Percentiles rank a stretch among this genome's conserved stretches.
phyloP scores from a whole-genome alignment of 2,797 vertebrate species.

The Artibeus lituratus region DNA sequence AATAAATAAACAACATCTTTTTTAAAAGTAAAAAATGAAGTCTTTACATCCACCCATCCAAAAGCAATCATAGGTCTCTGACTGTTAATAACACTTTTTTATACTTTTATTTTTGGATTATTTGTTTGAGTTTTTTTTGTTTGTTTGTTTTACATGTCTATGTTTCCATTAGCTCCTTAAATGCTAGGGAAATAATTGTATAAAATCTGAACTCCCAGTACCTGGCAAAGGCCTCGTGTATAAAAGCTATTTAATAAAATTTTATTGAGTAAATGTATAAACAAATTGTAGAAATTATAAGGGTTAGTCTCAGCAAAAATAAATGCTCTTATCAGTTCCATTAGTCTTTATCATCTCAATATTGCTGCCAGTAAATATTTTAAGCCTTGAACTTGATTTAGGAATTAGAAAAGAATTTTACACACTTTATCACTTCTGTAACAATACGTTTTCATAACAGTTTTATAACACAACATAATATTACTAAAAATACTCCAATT shows the following conservation, averaged over 20 bases:
- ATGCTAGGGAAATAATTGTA: neutral
- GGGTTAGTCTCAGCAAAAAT: conserved; percentile 27
- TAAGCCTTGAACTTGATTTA: conserved; percentile 51
- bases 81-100: neutral
- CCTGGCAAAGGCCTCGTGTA: neutral
- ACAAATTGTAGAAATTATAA: conserved; percentile 42
- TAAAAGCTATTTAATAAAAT: conserved; percentile 33
- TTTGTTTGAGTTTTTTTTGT: neutral
- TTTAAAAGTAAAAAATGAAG: neutral
- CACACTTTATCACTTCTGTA: conserved; percentile 34
- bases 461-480: conserved; percentile 52
- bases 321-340: conserved; percentile 41
- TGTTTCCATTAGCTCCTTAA: conserved; percentile 32
- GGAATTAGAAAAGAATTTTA: conserved; percentile 31
- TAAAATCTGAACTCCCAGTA: neutral
- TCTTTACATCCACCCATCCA: neutral
- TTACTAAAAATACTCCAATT: conserved; percentile 12
- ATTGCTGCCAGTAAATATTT: conserved; percentile 42
- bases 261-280: conserved; percentile 30
- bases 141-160: neutral
- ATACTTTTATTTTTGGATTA: neutral
- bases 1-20: too few relatives aligned
- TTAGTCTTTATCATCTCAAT: neutral
- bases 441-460: conserved; percentile 57
- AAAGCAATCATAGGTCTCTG: neutral